Base-by-base conservation (phyloP, 1,140 invertebrate species). In the Drosophila ironensis region DNA sequence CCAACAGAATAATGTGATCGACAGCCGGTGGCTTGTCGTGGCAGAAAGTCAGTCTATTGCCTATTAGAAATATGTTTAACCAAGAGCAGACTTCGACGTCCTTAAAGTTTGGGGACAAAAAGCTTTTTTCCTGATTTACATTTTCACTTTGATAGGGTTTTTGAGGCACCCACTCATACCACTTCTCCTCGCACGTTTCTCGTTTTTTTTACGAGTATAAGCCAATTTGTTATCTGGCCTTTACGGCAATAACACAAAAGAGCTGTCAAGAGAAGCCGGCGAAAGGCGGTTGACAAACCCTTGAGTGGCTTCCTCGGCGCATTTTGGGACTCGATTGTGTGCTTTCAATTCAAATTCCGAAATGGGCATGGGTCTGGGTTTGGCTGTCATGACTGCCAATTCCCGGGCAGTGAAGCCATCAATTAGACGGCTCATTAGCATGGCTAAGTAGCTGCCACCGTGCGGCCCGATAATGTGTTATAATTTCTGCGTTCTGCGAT, bases 191-290 rank as follows among this genome's bases (percentile, higher is more conserved):
- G n/a, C n/a, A n/a, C n/a, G n/a, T n/a, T n/a, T n/a, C n/a, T n/a
- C n/a, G n/a, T n/a, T n/a, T n/a, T n/a, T n/a, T n/a, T n/a, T n/a
- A n/a, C n/a, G n/a, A 33, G 9, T 28, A 1, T 67, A 76, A 68
- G 61, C 72, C 72, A 81, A 82, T 84, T 73, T 82, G 61, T 33
- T 24, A 44, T 33, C 37, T 52, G 51, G 44, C 41, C 59, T 68
- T 35, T 19, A 16, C 14, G 8, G 20, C 33, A 60, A 44, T 20
- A 40, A 46, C 25, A 9, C 51, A 41, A 14, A 25, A 41, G 37
- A 44, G 25, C 27, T 42, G 53, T 47, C 64, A 60, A 70, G 25
- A 51, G 41, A 76, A 76, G 57, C 51, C 70, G 41, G 46, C 16
- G 2, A 67, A 67, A 61, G 42, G 27, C 33, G 6, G 30, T 1